Evolutionary conservation across 2,113 vertebrate species (phyloP), one percentile per base, ranked within the genome.

Genomic region (Otus sunia): DNA sequence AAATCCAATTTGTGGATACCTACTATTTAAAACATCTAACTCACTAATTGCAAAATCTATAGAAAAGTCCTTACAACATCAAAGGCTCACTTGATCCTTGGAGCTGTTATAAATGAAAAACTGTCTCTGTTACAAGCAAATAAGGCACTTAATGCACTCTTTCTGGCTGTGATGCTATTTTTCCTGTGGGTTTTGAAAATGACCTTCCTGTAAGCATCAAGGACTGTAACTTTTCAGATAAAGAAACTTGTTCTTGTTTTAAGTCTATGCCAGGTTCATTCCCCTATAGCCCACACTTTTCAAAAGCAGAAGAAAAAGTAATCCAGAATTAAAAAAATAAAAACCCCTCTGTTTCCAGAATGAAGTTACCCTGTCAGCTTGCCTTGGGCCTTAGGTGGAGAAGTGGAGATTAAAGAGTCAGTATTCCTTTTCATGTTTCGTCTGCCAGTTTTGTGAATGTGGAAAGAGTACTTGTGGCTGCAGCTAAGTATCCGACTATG

Each of bases 341-440:
- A 96, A 94, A 16, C 0, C 63, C 78, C 73, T 97, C 97, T 97
- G 96, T 98, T 98, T 98, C 98, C 96, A 98, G 98, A 98, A 98
- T n/a, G 98, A 98, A 98, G 97, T 97, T 98, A 90, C 98, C 97
- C 99, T 99, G 98, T 98, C 98, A 99, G 98, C 97, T 98, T 98
- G 99, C 99, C 98, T 97, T 98, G 98, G 98, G 99, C 98, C 97
- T 98, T 98, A 98, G 98, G 98, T 98, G 97, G 97, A 98, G 98
- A 98, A 98, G 98, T 95, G 91, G 98, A 99, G 98, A 99, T 99
- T 99, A 99, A 99, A 99, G 98, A 98, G 98, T 95, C 98, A 98
- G 98, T 98, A 99, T 99, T 99, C 99, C 98, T 99, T 99, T 99
- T 99, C 98, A 99, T 98, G 98, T 98, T 98, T 98, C 97, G 26